Base-by-base conservation (phyloP, 2,888 invertebrate genomes). In the Stenurella melanura region DNA sequence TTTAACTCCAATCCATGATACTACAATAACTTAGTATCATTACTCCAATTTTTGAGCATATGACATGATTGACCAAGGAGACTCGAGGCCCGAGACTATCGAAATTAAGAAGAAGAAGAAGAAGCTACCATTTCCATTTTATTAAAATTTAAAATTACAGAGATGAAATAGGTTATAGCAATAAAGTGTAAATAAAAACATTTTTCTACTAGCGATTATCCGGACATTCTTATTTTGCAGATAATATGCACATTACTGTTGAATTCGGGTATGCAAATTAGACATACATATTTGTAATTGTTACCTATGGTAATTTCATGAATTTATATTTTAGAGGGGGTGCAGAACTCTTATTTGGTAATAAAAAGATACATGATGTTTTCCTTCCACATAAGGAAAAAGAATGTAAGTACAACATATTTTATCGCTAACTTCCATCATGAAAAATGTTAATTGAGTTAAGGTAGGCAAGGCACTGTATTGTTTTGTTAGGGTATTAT, bases 291-390 rank as follows among this genome's bases (percentile, higher is more conserved):
- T 74, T 81, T 73, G n/a, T 42, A 42, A 11, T 6, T 50, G 12
- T 50, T 50, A n/a, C 7, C 50, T n/a, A 50, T n/a, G n/a, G 5
- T 9, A 7, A 50, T n/a, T 50, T 4, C 3, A 50, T n/a, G 4
- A 50, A n/a, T n/a, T 50, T 50, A 50, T 87, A 88, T 86, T 93
- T 89, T 85, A 96, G 96, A 58, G 98, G 98, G 15, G 98, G 98
- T 1, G 97, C 97, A 0, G 98, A 98, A 87, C 88, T 97, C n/a
- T 89, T 98, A 0, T 96, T 98, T 88, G 95, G 95, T 80, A 96
- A 96, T 85, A 92, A 94, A 70, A 97, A 97, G 87, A 92, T 91
- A 72, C 93, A 95, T 67, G 91, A 94, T 75, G 88, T 97, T 0
- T 89, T 90, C 30, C 89, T 96, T 81, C 94, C 95, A 75, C 89